Base-by-base conservation (phyloP, 1,140 invertebrate genomes). In the Babylonia areolata region DNA sequence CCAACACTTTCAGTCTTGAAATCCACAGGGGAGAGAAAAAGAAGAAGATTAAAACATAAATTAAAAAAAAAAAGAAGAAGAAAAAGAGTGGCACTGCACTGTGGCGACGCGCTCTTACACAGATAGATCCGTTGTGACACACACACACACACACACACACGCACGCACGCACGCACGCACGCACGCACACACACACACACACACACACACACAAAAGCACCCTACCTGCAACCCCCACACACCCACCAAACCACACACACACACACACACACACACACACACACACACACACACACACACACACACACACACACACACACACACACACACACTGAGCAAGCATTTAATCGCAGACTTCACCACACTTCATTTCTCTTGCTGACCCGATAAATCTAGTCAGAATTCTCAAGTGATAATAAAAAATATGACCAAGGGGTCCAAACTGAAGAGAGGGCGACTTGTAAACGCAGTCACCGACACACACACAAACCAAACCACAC, bases 251-350 rank as follows among this genome's bases (percentile, higher is more conserved):
- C 31, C 40, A 81, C 79, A 58, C 17, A 46, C 39, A 58, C 20
- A 81, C 39, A 58, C 35, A 46, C 46, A 51, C 46, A 51, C 46
- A 51, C 46, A 51, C 46, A 51, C 46, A 51, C 46, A 51, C 46
- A 51, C 46, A 51, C 46, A 37, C 40, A 69, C 80, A 81, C 80
- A 64, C 46, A 58, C 80, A 58, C 80, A 58, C 80, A 33, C 80
- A 64, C 80, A 3, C 46, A 64, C 80, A 33, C 42, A 58, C 35
- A 42, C 51, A 81, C 80, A 69, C 28, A 54, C 42, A 69, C 28
- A 81, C 42, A 69, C 39, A 35, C 51, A 58, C 79, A 81, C 79
- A 31, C 42, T 58, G n/a, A 81, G 46, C 46, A 51, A 6, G 46
- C 46, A 51, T 20, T 11, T 20, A 51, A 6, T 11, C 46, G 20